phyloP scores from a whole-genome alignment of 2,797 vertebrate species.

The Nyctalus aviator region DNA sequence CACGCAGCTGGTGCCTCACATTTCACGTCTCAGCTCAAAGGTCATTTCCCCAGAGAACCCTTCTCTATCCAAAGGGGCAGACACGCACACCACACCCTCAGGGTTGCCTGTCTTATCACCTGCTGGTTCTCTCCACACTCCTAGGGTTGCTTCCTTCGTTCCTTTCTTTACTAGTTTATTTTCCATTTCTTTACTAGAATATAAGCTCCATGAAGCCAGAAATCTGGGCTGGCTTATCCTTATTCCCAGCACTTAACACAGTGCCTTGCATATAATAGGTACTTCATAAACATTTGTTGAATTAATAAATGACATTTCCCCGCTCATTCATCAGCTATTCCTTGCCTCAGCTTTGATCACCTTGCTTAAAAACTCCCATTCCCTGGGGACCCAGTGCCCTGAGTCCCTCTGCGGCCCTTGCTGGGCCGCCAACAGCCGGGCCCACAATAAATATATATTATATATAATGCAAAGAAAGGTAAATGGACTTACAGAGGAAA shows the following conservation, averaged over 20 bases:
- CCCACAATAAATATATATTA: conserved; percentile 87
- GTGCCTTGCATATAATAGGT: not conserved
- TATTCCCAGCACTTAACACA: conserved; percentile 8
- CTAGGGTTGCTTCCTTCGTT: not conserved
- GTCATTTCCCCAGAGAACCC: not conserved
- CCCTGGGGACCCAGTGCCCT: not conserved
- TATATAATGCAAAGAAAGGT: conserved; percentile 91
- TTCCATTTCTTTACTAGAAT: not conserved
- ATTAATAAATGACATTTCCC: not conserved
- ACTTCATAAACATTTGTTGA: not conserved
- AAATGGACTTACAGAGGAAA: conserved; percentile 90
- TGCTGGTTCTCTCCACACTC: not conserved
- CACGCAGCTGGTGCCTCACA: not conserved
- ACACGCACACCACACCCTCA: not conserved
- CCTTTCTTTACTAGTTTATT: not conserved
- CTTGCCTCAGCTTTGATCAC: not conserved
- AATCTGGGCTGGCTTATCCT: not conserved
- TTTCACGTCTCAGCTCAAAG: not conserved
- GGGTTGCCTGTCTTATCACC: not conserved
- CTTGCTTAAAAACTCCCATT: conserved; percentile 18
- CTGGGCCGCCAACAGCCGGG: conserved; percentile 48
- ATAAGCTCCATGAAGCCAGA: not conserved
- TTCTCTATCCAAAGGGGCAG: not conserved
- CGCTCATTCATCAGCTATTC: not conserved
- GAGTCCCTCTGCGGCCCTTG: conserved; percentile 59